phyloP scores from a whole-genome alignment of 2,797 vertebrate genomes.

The Echeneis naucrates region DNA sequence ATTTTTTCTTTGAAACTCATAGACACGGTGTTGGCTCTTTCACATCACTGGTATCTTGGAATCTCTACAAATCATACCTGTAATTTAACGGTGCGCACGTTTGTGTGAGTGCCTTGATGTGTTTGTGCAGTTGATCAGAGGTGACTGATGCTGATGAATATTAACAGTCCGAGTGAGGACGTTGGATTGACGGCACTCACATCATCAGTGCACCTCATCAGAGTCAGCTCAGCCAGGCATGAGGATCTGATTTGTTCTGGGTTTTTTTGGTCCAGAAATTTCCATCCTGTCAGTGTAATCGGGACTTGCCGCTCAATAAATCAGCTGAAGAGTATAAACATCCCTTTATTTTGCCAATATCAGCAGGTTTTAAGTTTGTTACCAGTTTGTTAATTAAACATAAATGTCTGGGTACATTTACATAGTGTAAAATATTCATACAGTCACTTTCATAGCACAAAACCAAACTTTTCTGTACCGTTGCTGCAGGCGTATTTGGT shows the following conservation, averaged over 20 bases:
- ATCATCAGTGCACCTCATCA: conserved; percentile 21
- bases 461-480: too few species aligned
- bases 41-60: not conserved
- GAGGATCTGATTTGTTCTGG: conserved; percentile 7
- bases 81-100: not conserved
- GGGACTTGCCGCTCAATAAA: not conserved
- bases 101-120: not conserved
- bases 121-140: conserved; percentile 17
- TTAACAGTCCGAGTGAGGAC: conserved; percentile 24
- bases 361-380: not conserved
- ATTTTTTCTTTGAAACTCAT: conserved; percentile 20
- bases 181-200: conserved; percentile 33
- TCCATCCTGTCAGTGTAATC: not conserved
- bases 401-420: too few species aligned
- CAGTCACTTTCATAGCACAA: too few species aligned
- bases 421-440: too few species aligned
- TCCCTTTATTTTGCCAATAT: not conserved
- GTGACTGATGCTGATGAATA: conserved; percentile 34
- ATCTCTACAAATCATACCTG: conserved; percentile 11
- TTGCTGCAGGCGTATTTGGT: too few species aligned
- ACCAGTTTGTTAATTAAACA: not conserved
- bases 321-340: not conserved
- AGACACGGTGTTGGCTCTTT: not conserved
- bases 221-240: conserved; percentile 12
- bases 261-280: not conserved